These are phyloP conservation scores for Syritta pipiens DNA, from an alignment of 2,888 invertebrate genomes.

Conservation along the genomic window DNA sequence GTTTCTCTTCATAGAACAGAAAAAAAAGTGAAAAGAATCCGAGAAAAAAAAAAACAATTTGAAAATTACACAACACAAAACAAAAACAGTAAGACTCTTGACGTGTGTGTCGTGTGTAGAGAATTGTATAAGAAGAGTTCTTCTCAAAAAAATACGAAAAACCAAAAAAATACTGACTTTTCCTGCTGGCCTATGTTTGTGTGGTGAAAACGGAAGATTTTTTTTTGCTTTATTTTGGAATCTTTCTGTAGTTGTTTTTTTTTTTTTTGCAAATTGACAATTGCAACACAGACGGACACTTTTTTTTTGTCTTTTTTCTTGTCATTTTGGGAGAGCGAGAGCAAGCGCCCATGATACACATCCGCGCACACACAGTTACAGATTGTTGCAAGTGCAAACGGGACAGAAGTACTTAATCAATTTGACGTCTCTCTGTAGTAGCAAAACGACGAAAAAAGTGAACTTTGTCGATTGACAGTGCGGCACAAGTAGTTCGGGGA, in stretches of 20 bases:
- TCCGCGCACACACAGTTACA: neutral
- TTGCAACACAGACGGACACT: slow-evolving; percentile 27
- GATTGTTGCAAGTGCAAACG: slow-evolving; percentile 21
- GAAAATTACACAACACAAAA: slow-evolving; percentile 28
- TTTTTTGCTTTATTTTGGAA: neutral
- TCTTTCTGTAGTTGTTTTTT: slow-evolving; percentile 17
- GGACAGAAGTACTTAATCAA: slow-evolving; percentile 9
- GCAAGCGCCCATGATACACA: slow-evolving; percentile 9
- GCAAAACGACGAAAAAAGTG: neutral
- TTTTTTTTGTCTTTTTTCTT: no score
- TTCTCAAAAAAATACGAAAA: neutral
- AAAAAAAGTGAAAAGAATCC: neutral
- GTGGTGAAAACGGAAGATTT: slow-evolving; percentile 45
- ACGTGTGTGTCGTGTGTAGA: slow-evolving; percentile 2
- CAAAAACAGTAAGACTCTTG: slow-evolving; percentile 13
- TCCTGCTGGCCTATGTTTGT: slow-evolving; percentile 3
- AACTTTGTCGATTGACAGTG: slow-evolving; percentile 10
- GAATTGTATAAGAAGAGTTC: slow-evolving; percentile 13
- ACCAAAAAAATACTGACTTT: slow-evolving; percentile 3
- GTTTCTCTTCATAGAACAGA: no score
- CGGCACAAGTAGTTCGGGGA: no score
- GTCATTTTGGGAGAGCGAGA: slow-evolving; percentile 16
- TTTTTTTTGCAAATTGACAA: slow-evolving; percentile 28
- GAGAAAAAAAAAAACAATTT: slow-evolving; percentile 5
- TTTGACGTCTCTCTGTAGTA: slow-evolving; percentile 37